Evolutionary conservation across 1,140 invertebrate species (phyloP), one percentile per base, ranked within the genome.

Genomic region (Aphaenogaster rudis): DNA sequence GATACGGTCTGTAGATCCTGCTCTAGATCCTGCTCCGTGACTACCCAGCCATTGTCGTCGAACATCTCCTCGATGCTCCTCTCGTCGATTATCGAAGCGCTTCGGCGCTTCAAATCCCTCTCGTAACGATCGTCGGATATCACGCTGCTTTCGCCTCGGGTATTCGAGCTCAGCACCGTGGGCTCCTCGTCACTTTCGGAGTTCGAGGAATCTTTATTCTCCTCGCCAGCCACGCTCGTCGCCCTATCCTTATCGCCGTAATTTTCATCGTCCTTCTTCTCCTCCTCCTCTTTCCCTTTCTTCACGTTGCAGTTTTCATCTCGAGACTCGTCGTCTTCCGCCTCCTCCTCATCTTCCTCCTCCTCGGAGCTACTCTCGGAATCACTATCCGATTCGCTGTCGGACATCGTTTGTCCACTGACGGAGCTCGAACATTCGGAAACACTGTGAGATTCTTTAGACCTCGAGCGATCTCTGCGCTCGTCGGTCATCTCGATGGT

Each of bases 41-140:
- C 90, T 8, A 95, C 91, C 95, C 95, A 95, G 9, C 95, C 95
- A 71, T 94, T 94, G n/a, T 95, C 94, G 76, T 95, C 95, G 69
- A 95, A 94, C n/a, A 94, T 77, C 74, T 93, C 94, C 64, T 94
- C 92, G 63, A 89, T 77, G 1, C 82, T 91, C 66, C 89, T 86
- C 17, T 86, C 72, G 17, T 86, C 87, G 72, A 91, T 52, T 36
- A 91, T 79, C 42, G 91, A 91, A 9, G 90, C 86, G 28, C 88
- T 90, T 1, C 86, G 85, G 2, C 88, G 84, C 21, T 88, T 91
- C 39, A 17, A 52, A 5, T 79, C 63, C 28, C 42, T 57, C 50
- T 50, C 42, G 17, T 86, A 59, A 28, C 77, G 78, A 6, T 42
- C 36, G 9, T 88, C 67, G 21, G 80, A 79, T 5, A 71, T 77